Base-by-base conservation (phyloP, 2,797 vertebrate genomes). In the Sphaeramia orbicularis region DNA sequence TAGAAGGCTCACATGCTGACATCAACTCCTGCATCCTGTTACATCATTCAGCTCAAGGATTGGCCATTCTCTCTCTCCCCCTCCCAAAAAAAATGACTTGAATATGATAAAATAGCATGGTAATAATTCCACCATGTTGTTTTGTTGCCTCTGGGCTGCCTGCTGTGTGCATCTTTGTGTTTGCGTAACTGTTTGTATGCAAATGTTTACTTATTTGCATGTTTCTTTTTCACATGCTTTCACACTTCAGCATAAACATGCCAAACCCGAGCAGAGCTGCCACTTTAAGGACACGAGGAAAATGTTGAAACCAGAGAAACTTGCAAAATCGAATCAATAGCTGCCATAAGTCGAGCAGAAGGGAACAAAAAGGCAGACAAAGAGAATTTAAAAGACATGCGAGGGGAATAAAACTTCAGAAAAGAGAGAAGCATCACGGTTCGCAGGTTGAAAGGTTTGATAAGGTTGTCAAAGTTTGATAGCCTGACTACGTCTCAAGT, bases 11-110 rank as follows among this genome's bases (percentile, higher is more conserved):
- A 59, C 55, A 82, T 80, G 73, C 78, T 86, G 83, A 86, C 84
- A 82, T 83, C 75, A 66, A 75, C 73, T 71, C 69, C 73, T 83
- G 77, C 80, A 73, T 78, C 67, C 72, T 73, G 63, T 88, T 90
- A 78, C 81, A 81, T 88, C 78, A 86, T 61, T 71, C 71, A 50
- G 63, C 57, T 69, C 56, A 54, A 78, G 45, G 50, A 77, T 76
- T 30, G 32, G 35, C 50, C 1, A 0, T 10, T 37, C 36, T 4
- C 14, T 32, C 41, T 32, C 30, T 24, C n/a, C 18, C 15, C 4
- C n/a, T n/a, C n/a, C n/a, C n/a, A 65, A 84, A 75, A 74, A 63
- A 47, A 80, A 66, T 72, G 24, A 66, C 78, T 49, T 27, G 9
- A 74, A 54, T 54, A 32, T 61, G 56, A 81, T 74, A 24, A 56